phyloP scores from a whole-genome alignment of 2,113 vertebrate genomes.

The Ibidorhyncha struthersii region DNA sequence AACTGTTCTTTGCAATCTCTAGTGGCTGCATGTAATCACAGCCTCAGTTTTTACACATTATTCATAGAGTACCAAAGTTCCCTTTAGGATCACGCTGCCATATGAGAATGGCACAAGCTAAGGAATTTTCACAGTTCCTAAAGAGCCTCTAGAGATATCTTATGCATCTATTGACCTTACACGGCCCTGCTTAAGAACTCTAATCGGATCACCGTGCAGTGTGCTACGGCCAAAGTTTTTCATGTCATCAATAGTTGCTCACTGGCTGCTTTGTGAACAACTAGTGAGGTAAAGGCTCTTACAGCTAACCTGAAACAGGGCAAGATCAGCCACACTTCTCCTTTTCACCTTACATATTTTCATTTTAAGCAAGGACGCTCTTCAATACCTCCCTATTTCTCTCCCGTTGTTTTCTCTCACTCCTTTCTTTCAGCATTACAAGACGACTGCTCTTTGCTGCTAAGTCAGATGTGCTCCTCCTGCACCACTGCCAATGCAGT shows the following conservation, averaged over 20 bases:
- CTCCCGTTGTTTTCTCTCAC: not conserved
- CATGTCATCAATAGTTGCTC: not conserved
- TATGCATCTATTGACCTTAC: not conserved
- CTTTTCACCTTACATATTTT: not conserved
- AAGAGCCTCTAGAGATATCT: not conserved
- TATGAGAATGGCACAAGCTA: not conserved
- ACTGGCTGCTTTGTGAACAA: not conserved
- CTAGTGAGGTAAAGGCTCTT: not conserved
- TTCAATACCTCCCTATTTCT: not conserved
- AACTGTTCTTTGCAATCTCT: not conserved
- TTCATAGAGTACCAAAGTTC: not conserved
- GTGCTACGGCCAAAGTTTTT: not conserved
- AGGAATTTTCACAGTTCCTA: not conserved
- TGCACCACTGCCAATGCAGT: not conserved
- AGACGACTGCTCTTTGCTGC: not conserved
- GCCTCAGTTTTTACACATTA: not conserved
- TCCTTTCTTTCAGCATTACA: not conserved
- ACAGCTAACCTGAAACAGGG: not conserved
- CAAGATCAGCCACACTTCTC: not conserved
- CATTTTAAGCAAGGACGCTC: not conserved
- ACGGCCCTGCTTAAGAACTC: not conserved
- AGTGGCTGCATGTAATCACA: accelerated
- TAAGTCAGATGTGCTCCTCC: not conserved
- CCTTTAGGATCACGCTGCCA: not conserved
- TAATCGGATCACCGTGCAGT: not conserved